phyloP scores from a whole-genome alignment of 30 jellyfish, hydroid and myxozoan species.

The Aurelia sp. region DNA sequence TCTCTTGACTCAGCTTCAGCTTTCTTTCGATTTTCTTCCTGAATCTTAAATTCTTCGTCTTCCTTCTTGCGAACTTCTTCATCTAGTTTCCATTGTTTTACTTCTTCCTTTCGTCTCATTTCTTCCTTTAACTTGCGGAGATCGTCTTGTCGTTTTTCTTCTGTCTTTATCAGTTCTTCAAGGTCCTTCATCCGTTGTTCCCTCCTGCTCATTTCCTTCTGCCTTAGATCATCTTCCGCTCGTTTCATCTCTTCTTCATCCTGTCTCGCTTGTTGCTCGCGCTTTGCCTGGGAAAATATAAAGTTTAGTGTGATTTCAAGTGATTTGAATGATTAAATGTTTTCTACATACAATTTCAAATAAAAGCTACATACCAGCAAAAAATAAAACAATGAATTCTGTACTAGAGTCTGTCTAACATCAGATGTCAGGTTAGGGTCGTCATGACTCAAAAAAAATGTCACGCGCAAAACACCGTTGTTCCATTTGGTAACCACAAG shows the following conservation, averaged over 20 bases:
- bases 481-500: too few species aligned
- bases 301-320: too few species aligned
- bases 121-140: slow-evolving; percentile 40
- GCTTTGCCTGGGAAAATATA: slow-evolving; percentile 31
- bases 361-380: too few species aligned
- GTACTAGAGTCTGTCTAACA: too few species aligned
- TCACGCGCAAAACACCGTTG: too few species aligned
- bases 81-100: slow-evolving; percentile 26
- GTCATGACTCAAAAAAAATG: too few species aligned
- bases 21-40: slow-evolving; percentile 55
- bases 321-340: too few species aligned
- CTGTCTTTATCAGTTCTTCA: slow-evolving; percentile 45
- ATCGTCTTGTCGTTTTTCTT: slow-evolving; percentile 50
- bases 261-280: slow-evolving; percentile 56
- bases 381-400: too few species aligned
- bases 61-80: slow-evolving; percentile 56
- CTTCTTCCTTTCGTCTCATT: slow-evolving; percentile 17
- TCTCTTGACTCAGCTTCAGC: slow-evolving; percentile 75
- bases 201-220: slow-evolving; percentile 42
- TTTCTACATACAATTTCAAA: too few species aligned
- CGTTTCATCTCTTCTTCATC: slow-evolving; percentile 62
- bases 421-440: too few species aligned
- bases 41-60: slow-evolving; percentile 54
- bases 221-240: slow-evolving; percentile 59
- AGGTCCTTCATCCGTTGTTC: slow-evolving; percentile 74